A percentile compares a stretch with the other conserved stretches of the same genome.
Evolutionary conservation across 1,140 invertebrate genomes (phyloP).

Genomic region (Dendroctonus ponderosae): DNA sequence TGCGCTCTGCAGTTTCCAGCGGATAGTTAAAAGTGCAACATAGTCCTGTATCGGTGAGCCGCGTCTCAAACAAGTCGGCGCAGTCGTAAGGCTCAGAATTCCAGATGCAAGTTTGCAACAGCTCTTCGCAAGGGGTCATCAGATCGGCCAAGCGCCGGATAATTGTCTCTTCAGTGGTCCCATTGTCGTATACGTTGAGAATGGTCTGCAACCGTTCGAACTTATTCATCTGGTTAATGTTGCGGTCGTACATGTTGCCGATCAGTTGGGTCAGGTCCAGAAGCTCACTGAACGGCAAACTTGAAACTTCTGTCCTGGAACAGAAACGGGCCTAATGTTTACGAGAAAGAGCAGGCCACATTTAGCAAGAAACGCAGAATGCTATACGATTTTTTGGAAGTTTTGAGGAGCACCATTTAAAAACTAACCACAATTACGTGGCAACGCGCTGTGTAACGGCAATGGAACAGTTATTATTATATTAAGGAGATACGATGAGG

Average conservation of each 20-base stretch:
- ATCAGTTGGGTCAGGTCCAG: constrained; percentile 28
- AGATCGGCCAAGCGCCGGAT: constrained; percentile 47
- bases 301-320: background rate
- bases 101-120: constrained; percentile 55
- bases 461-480: too few relatives aligned
- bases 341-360: too few relatives aligned
- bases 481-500: too few relatives aligned
- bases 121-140: constrained; percentile 54
- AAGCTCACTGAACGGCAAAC: background rate
- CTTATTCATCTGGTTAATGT: constrained; percentile 12
- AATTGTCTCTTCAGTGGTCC: background rate
- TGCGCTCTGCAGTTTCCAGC: background rate
- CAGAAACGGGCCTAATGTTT: background rate
- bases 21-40: constrained; percentile 62
- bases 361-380: too few relatives aligned
- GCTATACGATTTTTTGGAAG: too few relatives aligned
- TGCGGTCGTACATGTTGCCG: constrained; percentile 38
- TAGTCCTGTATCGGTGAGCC: constrained; percentile 57
- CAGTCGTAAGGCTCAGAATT: constrained; percentile 50
- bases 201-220: constrained; percentile 31
- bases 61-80: constrained; percentile 50
- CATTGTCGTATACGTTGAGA: constrained; percentile 31
- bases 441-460: too few relatives aligned
- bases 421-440: too few relatives aligned
- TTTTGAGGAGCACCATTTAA: too few relatives aligned